These are phyloP conservation scores for Aurelia sp. DNA, from an alignment of 30 jellyfish, hydroid and myxozoan genomes.

Conservation along the genomic window DNA sequence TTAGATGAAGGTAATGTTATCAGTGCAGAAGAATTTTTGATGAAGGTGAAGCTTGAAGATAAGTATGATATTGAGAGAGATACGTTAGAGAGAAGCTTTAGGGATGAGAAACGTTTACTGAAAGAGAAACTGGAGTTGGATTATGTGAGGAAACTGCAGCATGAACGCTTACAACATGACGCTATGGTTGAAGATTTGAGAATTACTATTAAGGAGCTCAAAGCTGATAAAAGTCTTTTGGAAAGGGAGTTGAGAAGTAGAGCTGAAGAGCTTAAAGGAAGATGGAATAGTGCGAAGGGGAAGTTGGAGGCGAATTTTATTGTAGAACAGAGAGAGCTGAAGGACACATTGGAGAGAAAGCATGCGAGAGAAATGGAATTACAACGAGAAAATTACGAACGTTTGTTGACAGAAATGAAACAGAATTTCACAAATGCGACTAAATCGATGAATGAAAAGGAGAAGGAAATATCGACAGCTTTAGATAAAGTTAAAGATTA, in stretches of 20 bases:
- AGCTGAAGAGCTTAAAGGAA: constrained; percentile 37
- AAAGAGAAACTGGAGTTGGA: constrained; percentile 80
- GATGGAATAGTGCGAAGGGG: constrained; percentile 51
- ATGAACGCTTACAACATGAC: constrained; percentile 60
- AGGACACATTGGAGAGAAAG: constrained; percentile 53
- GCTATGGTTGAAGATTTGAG: constrained; percentile 60
- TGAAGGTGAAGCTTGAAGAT: constrained; percentile 75
- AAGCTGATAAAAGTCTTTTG: constrained; percentile 53
- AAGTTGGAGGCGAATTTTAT: constrained; percentile 58
- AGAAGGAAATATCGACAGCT: constrained; percentile 7
- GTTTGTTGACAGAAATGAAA: constrained; percentile 45
- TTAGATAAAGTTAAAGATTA: constrained; percentile 23
- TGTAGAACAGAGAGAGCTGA: constrained; percentile 41
- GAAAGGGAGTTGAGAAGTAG: constrained; percentile 8
- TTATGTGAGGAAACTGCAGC: constrained; percentile 54
- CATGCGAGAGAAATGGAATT: constrained; percentile 32
- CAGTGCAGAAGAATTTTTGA: constrained; percentile 86
- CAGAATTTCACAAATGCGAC: constrained; percentile 40
- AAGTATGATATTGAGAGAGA: constrained; percentile 83
- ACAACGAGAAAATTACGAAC: constrained; percentile 77
- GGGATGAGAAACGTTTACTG: constrained; percentile 77
- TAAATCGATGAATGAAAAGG: constrained; percentile 38
- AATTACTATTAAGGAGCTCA: constrained; percentile 50
- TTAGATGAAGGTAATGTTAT: constrained; percentile 62
- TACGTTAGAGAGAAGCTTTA: constrained; percentile 73